A percentile compares a stretch with the other conserved stretches of the same genome.
Evolutionary conservation across 2,888 invertebrate genomes (phyloP).

Genomic region (Drosophila aldrichi): DNA sequence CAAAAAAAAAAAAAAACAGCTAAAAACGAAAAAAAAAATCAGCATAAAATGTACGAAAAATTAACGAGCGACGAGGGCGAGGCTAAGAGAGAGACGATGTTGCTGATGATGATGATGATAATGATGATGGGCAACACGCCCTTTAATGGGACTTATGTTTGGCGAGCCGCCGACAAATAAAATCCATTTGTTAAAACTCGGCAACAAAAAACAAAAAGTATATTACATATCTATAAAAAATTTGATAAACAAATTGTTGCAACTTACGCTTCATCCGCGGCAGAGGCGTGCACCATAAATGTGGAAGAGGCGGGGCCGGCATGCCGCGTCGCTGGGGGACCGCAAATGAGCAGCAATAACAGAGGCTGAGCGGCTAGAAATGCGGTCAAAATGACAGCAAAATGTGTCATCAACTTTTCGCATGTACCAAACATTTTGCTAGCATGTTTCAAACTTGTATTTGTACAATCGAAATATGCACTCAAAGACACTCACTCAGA

Average conservation of each 20-base stretch:
- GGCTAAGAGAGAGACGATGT: constrained; percentile 8
- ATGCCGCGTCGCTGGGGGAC: constrained; percentile 66
- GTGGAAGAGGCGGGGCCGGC: constrained; percentile 57
- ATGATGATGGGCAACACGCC: constrained; percentile 54
- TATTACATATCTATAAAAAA: no score
- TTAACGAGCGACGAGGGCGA: constrained; percentile 65
- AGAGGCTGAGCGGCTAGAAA: constrained; percentile 82
- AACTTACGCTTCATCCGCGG: constrained; percentile 85
- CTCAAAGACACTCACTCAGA: no score
- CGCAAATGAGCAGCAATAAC: constrained; percentile 79
- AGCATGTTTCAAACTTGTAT: constrained; percentile 82
- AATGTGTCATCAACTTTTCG: constrained; percentile 85
- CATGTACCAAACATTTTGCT: constrained; percentile 84
- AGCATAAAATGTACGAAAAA: constrained; percentile 72
- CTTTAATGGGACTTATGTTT: constrained; percentile 62
- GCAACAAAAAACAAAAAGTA: neutral
- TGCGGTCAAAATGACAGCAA: constrained; percentile 84
- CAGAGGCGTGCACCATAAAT: constrained; percentile 78
- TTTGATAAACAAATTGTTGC: neutral
- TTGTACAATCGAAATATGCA: no score
- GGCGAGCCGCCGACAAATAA: constrained; percentile 26
- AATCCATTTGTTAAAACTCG: neutral
- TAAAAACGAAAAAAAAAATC: constrained; percentile 48
- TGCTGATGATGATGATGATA: neutral
- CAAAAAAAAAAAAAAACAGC: constrained; percentile 27